Base-by-base conservation (phyloP, 2,797 vertebrate species). In the Chrosomus eos region DNA sequence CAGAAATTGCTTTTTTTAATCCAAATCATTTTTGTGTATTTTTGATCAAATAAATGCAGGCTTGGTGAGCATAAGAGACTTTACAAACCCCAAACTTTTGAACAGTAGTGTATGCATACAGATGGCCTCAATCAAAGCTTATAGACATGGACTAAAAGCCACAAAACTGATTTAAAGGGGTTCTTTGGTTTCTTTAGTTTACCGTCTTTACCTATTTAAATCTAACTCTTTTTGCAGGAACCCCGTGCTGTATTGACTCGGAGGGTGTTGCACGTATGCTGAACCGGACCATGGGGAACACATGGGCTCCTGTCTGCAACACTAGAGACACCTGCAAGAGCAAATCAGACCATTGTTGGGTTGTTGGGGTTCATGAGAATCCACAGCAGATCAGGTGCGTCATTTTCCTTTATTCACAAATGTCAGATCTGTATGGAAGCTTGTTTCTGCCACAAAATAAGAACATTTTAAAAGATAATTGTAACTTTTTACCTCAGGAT, bases 281-380 rank as follows among this genome's bases (percentile, higher is more conserved):
- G 88, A 99, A 99, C 90, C 95, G 98, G 85, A 94, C 94, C 0
- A 86, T 99, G n/a, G 97, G 95, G 1, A 95, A 97, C 90, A 97
- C 95, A 0, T 99, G 98, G 98, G 93, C 96, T 3, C 98, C 98
- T 0, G 92, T 99, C 48, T 98, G 97, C 80, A 93, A 96, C 93
- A 98, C 94, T 4, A 94, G 95, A 81, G 97, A 99, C 10, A 95
- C 96, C 79, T 98, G 97, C 92, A 99, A 97, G 90, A 97, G 97
- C 82, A 97, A 95, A 87, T 98, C 97, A 0, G 97, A 99, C 89
- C 96, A 98, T 89, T 98, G 96, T 23, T 99, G 98, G 98, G 96
- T 99, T 23, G 96, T 99, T 13, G 97, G 97, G 7, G 88, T 98
- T 31, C 97, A 98, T 28, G 98, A 99, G 92, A 96, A 96, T 78